These are phyloP conservation scores for Megaceryle torquata DNA, from an alignment of 2,113 vertebrate species.

Conservation along the genomic window DNA sequence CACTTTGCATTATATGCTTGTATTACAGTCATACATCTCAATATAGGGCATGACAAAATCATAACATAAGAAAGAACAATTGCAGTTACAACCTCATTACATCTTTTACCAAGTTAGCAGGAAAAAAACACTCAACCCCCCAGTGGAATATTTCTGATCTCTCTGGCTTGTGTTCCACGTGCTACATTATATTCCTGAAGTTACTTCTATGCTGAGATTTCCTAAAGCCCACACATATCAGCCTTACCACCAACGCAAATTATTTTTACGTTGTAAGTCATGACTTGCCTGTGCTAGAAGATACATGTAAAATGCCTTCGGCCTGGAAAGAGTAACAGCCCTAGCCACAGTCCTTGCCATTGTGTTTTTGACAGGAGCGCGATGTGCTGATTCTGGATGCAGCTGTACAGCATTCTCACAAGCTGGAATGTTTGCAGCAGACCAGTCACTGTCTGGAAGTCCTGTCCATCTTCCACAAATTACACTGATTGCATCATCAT, in stretches of 20 bases:
- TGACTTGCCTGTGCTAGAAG: background rate
- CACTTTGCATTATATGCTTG: background rate
- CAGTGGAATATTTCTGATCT: background rate
- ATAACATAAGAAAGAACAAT: constrained; percentile 27
- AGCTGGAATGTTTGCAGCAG: background rate
- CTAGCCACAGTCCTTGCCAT: background rate
- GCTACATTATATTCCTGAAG: background rate
- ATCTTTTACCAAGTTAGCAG: constrained; percentile 28
- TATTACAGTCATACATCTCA: constrained; percentile 44
- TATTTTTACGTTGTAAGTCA: background rate
- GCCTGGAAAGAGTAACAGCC: background rate
- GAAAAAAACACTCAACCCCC: background rate
- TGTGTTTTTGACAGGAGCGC: background rate
- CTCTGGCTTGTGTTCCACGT: background rate
- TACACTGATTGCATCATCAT: background rate
- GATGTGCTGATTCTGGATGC: background rate
- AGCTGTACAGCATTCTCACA: background rate
- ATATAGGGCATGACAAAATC: constrained; percentile 31
- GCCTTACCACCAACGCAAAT: background rate
- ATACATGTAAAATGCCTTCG: background rate
- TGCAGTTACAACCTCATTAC: constrained; percentile 36
- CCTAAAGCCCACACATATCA: background rate
- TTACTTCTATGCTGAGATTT: background rate
- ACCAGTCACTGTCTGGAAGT: background rate
- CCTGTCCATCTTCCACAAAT: background rate